A percentile compares a stretch with the other conserved stretches of the same genome.
Evolutionary conservation across 2,888 invertebrate genomes (phyloP).

Genomic region (Apantesis nais): DNA sequence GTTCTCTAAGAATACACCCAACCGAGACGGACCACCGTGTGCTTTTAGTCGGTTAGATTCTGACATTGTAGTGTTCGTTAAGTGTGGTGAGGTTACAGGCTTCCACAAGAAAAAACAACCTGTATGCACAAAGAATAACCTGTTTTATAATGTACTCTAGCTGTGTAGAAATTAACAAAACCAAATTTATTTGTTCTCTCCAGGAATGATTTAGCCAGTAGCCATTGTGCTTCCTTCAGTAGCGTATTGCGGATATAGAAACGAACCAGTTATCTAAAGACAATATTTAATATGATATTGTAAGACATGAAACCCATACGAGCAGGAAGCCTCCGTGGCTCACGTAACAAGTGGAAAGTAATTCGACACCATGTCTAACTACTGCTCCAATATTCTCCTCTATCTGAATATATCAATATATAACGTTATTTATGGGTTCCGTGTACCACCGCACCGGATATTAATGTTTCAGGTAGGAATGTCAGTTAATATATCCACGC

Average conservation of each 20-base stretch:
- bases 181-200: too few species aligned
- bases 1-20: too few species aligned
- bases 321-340: not conserved
- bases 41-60: too few species aligned
- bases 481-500: conserved; percentile 10
- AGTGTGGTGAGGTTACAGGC: too few species aligned
- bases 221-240: too few species aligned
- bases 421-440: not conserved
- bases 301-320: not conserved
- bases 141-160: too few species aligned
- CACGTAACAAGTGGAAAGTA: conserved; percentile 3
- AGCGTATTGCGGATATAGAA: not conserved
- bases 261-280: not conserved
- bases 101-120: too few species aligned
- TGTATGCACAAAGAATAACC: too few species aligned
- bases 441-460: conserved; percentile 19
- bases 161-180: too few species aligned
- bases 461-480: conserved; percentile 20
- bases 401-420: not conserved
- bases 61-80: too few species aligned
- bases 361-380: conserved; percentile 4
- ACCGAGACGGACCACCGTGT: too few species aligned
- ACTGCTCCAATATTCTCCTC: conserved; percentile 2
- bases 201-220: not conserved
- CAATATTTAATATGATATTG: not conserved